These are phyloP conservation scores for Syngnathus floridae DNA, from an alignment of 2,113 vertebrate genomes.

Conservation along the genomic window DNA sequence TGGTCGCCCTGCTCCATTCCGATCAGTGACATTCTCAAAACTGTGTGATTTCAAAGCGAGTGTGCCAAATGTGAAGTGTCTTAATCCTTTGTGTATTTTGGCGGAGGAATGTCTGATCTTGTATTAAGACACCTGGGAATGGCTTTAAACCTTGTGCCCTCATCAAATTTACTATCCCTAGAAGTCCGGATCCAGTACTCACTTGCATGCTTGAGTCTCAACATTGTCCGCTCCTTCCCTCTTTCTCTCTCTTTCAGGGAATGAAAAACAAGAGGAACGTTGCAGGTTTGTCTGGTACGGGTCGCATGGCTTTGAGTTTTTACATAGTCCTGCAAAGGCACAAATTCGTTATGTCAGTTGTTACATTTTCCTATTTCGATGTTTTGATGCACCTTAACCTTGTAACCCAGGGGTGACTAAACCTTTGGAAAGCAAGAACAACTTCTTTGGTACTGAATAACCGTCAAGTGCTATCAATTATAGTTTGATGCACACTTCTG, in stretches of 20 bases:
- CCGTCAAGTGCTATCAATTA: too few species aligned
- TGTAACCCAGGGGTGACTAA: too few species aligned
- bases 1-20: too few species aligned
- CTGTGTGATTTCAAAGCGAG: too few species aligned
- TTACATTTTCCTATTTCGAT: neutral
- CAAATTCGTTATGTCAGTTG: neutral
- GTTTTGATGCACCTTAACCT: neutral
- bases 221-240: constrained; percentile 35
- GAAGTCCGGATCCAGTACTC: constrained; percentile 48
- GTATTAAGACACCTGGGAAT: neutral
- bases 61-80: too few species aligned
- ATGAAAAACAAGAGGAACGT: constrained; percentile 64
- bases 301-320: constrained; percentile 62
- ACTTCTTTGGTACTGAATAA: too few species aligned
- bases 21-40: too few species aligned
- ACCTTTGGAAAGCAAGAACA: too few species aligned
- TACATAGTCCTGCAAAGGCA: constrained; percentile 54
- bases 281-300: constrained; percentile 89
- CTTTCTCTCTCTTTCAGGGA: constrained; percentile 35
- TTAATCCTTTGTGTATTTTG: too few species aligned
- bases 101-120: too few species aligned
- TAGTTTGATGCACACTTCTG: too few species aligned
- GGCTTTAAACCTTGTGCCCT: neutral
- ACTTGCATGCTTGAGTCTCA: constrained; percentile 83
- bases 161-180: neutral